These are phyloP conservation scores for Ormyrus rosae DNA, from an alignment of 2,888 invertebrate species.

Conservation along the genomic window DNA sequence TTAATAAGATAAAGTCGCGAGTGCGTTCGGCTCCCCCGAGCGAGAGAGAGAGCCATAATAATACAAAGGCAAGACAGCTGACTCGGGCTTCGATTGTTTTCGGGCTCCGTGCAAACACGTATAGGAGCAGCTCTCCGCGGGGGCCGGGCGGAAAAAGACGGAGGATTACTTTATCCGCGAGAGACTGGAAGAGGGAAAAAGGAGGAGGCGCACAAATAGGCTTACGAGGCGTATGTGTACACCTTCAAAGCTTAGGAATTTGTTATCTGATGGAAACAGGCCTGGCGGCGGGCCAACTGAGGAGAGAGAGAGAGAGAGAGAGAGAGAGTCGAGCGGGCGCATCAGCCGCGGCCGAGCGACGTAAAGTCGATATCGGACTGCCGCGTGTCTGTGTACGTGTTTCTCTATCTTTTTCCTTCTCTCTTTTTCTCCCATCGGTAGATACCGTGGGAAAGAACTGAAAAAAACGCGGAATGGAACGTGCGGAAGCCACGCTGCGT, in stretches of 20 bases:
- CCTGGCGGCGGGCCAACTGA: constrained; percentile 48
- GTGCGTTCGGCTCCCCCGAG: not conserved
- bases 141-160: constrained; percentile 20
- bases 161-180: constrained; percentile 46
- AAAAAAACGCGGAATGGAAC: not conserved
- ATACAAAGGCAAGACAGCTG: constrained; percentile 5
- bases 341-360: constrained; percentile 17
- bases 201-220: constrained; percentile 42
- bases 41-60: too few species aligned
- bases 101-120: not conserved
- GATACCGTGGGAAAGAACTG: not conserved
- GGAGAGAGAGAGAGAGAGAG: not conserved
- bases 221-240: constrained; percentile 19
- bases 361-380: constrained; percentile 53
- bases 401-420: not conserved
- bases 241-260: constrained; percentile 53
- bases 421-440: not conserved
- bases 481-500: not conserved
- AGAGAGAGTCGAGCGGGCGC: not conserved
- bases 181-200: constrained; percentile 7
- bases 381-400: not conserved
- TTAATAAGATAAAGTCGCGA: constrained; percentile 42
- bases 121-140: not conserved
- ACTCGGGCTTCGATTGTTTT: constrained; percentile 26
- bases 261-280: constrained; percentile 53